These are phyloP conservation scores for Cichlasoma orientale DNA, from an alignment of 2,797 vertebrate species.

Conservation along the genomic window DNA sequence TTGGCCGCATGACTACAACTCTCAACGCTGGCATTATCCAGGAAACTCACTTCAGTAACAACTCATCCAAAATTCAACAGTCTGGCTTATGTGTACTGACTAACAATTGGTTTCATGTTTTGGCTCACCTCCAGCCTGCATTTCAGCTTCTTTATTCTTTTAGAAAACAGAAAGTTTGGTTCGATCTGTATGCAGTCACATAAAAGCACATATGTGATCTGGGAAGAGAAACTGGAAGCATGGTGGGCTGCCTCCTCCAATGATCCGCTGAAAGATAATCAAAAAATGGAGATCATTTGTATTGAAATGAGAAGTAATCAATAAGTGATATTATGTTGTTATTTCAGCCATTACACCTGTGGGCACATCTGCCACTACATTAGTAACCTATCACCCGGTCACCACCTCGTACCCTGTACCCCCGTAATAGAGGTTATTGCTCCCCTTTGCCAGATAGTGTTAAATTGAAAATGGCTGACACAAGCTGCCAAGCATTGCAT, in stretches of 20 bases:
- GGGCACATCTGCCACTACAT: constrained; percentile 4
- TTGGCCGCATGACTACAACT: not conserved
- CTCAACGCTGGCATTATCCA: not conserved
- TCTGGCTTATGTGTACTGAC: not conserved
- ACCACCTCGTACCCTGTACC: not conserved
- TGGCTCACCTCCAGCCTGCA: not conserved
- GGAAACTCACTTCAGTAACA: not conserved
- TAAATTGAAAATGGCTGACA: constrained; percentile 48
- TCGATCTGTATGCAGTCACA: not conserved
- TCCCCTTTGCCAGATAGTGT: constrained; percentile 28
- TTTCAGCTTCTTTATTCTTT: not conserved
- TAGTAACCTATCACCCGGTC: constrained; percentile 35
- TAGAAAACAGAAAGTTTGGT: not conserved
- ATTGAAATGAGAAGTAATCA: constrained; percentile 56
- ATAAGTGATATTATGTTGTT: constrained; percentile 44
- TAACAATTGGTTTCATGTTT: not conserved
- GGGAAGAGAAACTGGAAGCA: not conserved
- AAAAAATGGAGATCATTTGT: constrained; percentile 22
- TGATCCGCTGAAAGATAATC: constrained; percentile 6
- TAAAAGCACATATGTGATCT: not conserved
- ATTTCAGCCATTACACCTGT: constrained; percentile 39
- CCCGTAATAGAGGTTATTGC: constrained; percentile 43
- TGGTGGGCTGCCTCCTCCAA: not conserved
- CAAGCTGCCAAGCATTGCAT: constrained; percentile 13
- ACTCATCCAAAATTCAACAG: not conserved